Conservation (phyloP, 2,888 invertebrate species). For the Theretra japonica region DNA sequence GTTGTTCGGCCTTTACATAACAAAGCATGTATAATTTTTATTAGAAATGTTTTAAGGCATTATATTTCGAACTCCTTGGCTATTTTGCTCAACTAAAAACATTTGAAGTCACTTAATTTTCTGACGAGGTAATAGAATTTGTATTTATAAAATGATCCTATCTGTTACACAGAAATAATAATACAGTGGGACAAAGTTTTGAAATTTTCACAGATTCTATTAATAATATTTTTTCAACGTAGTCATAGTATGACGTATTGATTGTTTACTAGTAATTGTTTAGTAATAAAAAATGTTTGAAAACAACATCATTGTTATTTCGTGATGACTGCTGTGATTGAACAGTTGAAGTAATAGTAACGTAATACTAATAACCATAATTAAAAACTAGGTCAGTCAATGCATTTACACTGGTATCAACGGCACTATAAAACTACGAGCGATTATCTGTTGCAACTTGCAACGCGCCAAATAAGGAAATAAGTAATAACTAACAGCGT, state of each 20-base stretch:
- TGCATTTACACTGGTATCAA: background rate
- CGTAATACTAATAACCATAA: slow-evolving; percentile 5
- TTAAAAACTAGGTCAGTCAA: slow-evolving; percentile 17
- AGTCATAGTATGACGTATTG: too few relatives aligned
- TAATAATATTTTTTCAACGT: too few relatives aligned
- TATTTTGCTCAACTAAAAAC: too few relatives aligned
- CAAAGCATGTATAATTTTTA: background rate
- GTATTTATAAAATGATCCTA: too few relatives aligned
- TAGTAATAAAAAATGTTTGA: background rate
- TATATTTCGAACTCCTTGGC: too few relatives aligned
- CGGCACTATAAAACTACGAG: background rate
- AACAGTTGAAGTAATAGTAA: background rate
- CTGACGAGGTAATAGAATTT: too few relatives aligned
- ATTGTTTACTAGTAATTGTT: background rate
- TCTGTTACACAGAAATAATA: too few relatives aligned
- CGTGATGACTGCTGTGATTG: background rate
- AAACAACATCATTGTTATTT: slow-evolving; percentile 4
- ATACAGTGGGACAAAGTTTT: too few relatives aligned
- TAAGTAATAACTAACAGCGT: background rate
- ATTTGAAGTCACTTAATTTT: too few relatives aligned
- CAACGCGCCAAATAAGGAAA: background rate
- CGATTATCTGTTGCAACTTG: background rate
- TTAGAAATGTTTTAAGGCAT: too few relatives aligned
- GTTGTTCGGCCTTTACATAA: background rate
- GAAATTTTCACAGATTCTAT: too few relatives aligned